Conservation (phyloP, 2,888 invertebrate species). For the Dugesia japonica region DNA sequence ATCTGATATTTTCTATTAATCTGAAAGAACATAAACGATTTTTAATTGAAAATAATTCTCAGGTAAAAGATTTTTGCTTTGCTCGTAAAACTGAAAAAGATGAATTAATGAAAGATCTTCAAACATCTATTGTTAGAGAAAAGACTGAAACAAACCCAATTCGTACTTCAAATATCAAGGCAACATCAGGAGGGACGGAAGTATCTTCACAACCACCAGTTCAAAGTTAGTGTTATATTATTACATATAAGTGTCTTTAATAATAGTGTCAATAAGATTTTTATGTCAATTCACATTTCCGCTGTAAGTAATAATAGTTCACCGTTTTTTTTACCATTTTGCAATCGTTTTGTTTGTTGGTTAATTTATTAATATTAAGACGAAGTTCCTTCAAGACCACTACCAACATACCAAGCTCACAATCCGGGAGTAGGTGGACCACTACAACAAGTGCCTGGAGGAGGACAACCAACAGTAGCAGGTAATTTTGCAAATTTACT, state of each 20-base stretch:
- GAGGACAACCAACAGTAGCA: background rate
- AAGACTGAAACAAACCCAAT: slow-evolving; percentile 42
- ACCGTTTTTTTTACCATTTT: background rate
- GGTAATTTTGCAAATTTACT: too few species aligned
- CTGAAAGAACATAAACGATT: too few species aligned
- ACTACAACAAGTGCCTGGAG: background rate
- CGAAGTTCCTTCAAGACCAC: background rate
- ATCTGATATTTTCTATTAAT: too few species aligned
- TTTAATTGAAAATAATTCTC: too few species aligned
- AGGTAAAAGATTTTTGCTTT: slow-evolving; percentile 83
- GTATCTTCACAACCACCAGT: background rate
- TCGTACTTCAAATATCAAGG: background rate
- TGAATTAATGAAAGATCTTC: slow-evolving; percentile 79
- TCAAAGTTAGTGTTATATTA: background rate
- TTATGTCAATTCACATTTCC: background rate
- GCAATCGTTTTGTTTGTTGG: background rate
- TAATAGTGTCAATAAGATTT: background rate
- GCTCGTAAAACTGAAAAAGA: slow-evolving; percentile 97
- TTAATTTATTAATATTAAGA: background rate
- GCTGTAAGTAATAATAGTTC: background rate
- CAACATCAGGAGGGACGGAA: background rate
- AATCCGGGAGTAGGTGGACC: background rate
- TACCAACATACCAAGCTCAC: background rate
- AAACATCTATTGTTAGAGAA: slow-evolving; percentile 57
- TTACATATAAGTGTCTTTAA: background rate